Base-by-base conservation (phyloP, 2,113 vertebrate genomes). In the Ptyas mucosa region DNA sequence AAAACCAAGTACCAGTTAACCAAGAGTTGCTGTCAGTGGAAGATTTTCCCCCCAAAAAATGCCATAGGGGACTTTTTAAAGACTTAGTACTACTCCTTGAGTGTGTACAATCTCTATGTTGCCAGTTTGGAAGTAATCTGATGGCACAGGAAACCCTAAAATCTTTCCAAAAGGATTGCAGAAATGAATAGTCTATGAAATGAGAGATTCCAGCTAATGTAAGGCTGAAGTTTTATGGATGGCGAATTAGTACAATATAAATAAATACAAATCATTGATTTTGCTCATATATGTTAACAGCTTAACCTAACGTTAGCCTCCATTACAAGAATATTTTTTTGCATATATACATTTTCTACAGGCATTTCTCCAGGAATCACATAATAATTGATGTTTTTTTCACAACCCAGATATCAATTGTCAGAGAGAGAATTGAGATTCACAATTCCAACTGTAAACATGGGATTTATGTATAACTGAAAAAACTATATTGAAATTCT, bases 151-250 rank as follows among this genome's bases (percentile, higher is more conserved):
- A 64, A 89, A 95, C 95, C 46, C 57, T 89, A 58, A 85, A 92
- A 92, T 94, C 95, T 90, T 95, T 81, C 34, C 91, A 58, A 53
- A 14, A 90, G 95, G 94, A 94, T 90, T 69, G 87, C 57, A 91
- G 58, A 26, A 75, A 10, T 64, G 91, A 90, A 89, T 54, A 55
- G 92, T 85, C 54, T 90, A 52, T 90, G 93, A 94, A 95, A 95
- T 90, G 94, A 89, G 57, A 89, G 53, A 58, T 49, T 91, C 88
- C 91, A 95, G 93, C 92, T 95, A 94, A 94, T 89, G 94, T 49
- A 9, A 89, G 61, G 96, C 85, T 87, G 94, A 93, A 92, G 93
- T 96, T 96, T 96, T 94, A 95, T 87, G 90, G 81, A 11, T 95
- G 94, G 87, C 90, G 51, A 94, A 94, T 39, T 94, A 69, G 26